Evolutionary conservation across 2,113 vertebrate species (phyloP).

Genomic region (Vidua chalybeata): DNA sequence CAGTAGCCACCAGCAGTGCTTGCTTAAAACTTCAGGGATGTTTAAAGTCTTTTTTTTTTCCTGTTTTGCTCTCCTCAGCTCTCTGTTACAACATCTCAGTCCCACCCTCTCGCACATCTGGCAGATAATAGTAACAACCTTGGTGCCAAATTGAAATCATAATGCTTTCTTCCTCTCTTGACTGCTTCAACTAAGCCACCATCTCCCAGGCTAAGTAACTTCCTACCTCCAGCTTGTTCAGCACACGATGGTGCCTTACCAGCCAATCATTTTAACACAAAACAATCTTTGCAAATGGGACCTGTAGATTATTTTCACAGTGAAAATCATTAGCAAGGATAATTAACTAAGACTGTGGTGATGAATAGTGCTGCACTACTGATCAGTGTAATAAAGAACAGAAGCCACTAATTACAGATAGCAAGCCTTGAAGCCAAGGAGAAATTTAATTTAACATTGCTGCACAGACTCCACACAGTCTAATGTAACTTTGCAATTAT

Average conservation of each 20-base stretch:
- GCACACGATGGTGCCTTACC: constrained; percentile 18
- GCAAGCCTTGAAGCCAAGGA: constrained; percentile 58
- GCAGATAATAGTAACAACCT: background rate
- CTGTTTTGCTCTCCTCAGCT: background rate
- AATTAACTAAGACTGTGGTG: constrained; percentile 71
- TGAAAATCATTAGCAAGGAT: constrained; percentile 71
- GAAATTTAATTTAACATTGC: constrained; percentile 58
- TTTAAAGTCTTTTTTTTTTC: background rate
- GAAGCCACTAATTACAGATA: constrained; percentile 74
- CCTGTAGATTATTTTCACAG: constrained; percentile 59
- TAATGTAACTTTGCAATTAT: constrained; percentile 60
- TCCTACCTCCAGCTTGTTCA: constrained; percentile 18
- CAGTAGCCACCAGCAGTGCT: background rate
- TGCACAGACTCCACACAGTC: constrained; percentile 44
- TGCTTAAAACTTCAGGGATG: background rate
- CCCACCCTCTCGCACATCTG: background rate
- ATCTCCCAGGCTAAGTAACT: background rate
- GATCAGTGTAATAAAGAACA: constrained; percentile 73
- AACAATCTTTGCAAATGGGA: constrained; percentile 50
- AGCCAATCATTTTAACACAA: constrained; percentile 41
- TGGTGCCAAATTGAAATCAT: background rate
- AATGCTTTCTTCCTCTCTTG: background rate
- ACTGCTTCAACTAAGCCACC: background rate
- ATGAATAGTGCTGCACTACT: constrained; percentile 67
- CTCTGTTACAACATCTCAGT: background rate